Percentiles rank a stretch among this genome's conserved stretches.
phyloP scores from a whole-genome alignment of 1,140 invertebrate species.

The Tetranychus cinnabarinus region DNA sequence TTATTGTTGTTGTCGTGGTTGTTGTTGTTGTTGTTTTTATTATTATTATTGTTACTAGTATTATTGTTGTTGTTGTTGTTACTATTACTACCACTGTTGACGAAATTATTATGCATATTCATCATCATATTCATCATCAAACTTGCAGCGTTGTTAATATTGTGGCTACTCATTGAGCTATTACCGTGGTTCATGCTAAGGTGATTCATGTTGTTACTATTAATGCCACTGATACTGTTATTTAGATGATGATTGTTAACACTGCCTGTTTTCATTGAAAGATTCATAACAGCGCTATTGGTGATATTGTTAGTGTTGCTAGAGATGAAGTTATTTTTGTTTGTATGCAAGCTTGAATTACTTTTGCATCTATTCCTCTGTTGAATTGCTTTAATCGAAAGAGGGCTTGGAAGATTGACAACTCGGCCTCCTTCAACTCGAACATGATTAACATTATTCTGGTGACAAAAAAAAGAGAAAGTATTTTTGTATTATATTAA shows the following conservation, averaged over 20 bases:
- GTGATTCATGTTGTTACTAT: too few relatives aligned
- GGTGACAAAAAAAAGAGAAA: background rate
- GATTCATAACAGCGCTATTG: background rate
- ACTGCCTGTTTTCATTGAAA: background rate
- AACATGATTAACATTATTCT: conserved; percentile 1
- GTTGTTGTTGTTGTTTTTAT: too few relatives aligned
- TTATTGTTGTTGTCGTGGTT: too few relatives aligned
- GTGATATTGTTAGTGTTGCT: background rate
- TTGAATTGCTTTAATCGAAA: background rate
- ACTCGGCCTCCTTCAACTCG: conserved; percentile 3
- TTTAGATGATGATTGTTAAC: background rate
- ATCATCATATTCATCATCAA: background rate
- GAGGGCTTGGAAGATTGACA: conserved; percentile 2
- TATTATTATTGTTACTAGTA: too few relatives aligned
- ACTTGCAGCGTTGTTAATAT: background rate
- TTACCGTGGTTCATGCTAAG: background rate
- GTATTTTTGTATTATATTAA: background rate
- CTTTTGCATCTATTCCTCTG: background rate
- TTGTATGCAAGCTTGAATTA: background rate
- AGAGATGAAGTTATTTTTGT: background rate
- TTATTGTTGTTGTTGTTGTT: too few relatives aligned
- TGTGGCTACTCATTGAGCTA: background rate
- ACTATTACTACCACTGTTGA: too few relatives aligned
- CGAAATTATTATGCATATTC: background rate
- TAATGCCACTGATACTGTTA: background rate